Evolutionary conservation across 2,888 invertebrate species (phyloP).

Genomic region (Drosophila diplacantha): DNA sequence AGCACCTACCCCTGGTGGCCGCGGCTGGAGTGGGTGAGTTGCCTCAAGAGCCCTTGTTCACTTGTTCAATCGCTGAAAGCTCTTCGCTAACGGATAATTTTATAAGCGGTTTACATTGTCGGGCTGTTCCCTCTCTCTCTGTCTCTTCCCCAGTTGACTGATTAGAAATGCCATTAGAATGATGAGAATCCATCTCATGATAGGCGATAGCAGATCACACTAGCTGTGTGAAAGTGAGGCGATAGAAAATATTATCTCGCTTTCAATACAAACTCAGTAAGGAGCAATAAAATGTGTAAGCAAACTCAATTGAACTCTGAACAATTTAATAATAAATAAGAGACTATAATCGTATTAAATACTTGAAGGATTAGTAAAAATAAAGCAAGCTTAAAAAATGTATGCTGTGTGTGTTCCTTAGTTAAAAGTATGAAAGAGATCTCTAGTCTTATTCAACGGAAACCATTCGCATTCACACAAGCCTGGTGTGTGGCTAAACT

Average conservation of each 20-base stretch:
- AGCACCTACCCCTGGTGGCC: slow-evolving; percentile 22
- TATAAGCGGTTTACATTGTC: slow-evolving; percentile 13
- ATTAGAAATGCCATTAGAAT: slow-evolving; percentile 16
- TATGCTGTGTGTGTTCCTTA: neutral
- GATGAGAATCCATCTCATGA: slow-evolving; percentile 4
- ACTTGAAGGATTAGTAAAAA: neutral
- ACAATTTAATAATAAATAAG: neutral
- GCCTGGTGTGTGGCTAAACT: neutral
- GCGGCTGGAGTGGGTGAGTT: slow-evolving; percentile 43
- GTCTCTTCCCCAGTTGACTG: slow-evolving; percentile 30
- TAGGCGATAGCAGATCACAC: slow-evolving; percentile 7
- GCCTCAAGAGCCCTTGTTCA: slow-evolving; percentile 40
- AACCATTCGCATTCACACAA: slow-evolving; percentile 1
- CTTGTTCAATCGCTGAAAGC: slow-evolving; percentile 14
- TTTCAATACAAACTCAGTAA: neutral
- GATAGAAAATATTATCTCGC: slow-evolving; percentile 4
- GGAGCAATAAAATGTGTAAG: neutral
- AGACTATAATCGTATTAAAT: neutral
- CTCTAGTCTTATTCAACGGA: neutral
- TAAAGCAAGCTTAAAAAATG: neutral
- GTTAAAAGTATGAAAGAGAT: neutral
- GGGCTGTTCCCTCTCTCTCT: slow-evolving; percentile 1
- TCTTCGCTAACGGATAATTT: slow-evolving; percentile 14
- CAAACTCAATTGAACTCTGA: neutral
- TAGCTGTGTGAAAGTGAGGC: neutral